Percentiles rank a stretch among this genome's conserved stretches.
Conservation (phyloP, 1,140 invertebrate species). For the Diprion similis region DNA sequence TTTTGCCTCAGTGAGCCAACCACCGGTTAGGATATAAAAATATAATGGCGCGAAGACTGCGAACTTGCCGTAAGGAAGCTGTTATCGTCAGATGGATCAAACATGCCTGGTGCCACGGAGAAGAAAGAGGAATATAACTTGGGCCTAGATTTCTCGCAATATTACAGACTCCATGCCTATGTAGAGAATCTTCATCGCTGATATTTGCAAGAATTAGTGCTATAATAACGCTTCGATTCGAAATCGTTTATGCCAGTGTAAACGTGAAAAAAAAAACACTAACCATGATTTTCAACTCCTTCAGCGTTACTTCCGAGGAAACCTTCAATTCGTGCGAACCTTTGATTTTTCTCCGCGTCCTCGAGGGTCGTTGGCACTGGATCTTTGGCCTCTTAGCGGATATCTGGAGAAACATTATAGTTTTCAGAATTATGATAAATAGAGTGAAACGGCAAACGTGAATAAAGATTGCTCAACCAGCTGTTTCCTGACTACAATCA, state of each 20-base stretch:
- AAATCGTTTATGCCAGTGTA: too few species aligned
- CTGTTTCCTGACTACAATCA: too few species aligned
- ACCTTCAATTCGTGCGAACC: conserved; percentile 56
- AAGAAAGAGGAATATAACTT: too few species aligned
- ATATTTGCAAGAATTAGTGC: too few species aligned
- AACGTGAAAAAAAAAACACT: conserved; percentile 23
- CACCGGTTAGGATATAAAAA: neutral
- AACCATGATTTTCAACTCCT: conserved; percentile 58
- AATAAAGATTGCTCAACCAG: too few species aligned
- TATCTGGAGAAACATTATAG: conserved; percentile 34
- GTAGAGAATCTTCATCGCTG: too few species aligned
- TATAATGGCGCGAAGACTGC: conserved; percentile 4
- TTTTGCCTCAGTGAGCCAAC: conserved; percentile 35
- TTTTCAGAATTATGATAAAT: too few species aligned
- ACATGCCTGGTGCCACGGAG: neutral
- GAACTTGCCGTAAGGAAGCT: neutral
- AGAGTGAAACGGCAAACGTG: too few species aligned
- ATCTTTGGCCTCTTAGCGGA: conserved; percentile 44
- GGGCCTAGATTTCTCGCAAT: too few species aligned
- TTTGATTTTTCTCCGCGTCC: conserved; percentile 54
- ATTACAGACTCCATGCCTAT: too few species aligned
- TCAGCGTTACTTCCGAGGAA: conserved; percentile 55
- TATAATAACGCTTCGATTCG: too few species aligned
- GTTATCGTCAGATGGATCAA: neutral
- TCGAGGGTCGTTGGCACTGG: conserved; percentile 43